These are phyloP conservation scores for Catostylus mosaicus DNA, from an alignment of 30 jellyfish, hydroid and myxozoan species.

Conservation along the genomic window DNA sequence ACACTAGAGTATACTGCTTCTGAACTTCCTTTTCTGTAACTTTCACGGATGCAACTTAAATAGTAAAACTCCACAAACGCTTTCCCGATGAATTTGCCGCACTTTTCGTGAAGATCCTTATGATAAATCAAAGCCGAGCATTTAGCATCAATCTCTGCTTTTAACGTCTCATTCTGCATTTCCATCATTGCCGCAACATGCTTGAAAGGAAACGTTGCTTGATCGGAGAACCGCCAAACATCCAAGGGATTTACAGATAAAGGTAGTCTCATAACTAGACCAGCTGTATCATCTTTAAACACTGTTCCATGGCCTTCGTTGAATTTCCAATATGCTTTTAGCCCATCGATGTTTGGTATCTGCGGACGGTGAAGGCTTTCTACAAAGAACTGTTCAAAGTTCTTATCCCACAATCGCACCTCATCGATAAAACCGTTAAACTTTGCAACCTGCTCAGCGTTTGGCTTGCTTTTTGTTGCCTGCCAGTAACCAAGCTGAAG, in stretches of 20 bases:
- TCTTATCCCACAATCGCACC: slow-evolving; percentile 49
- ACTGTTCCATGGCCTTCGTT: slow-evolving; percentile 58
- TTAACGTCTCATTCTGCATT: slow-evolving; percentile 29
- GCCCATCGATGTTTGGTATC: slow-evolving; percentile 1
- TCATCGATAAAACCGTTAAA: slow-evolving; percentile 62
- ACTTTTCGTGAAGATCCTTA: slow-evolving; percentile 23
- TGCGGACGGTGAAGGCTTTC: slow-evolving; percentile 38
- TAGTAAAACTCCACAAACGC: slow-evolving; percentile 59
- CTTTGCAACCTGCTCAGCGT: slow-evolving; percentile 37
- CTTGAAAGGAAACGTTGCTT: not conserved
- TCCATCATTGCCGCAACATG: not conserved
- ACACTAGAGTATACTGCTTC: slow-evolving; percentile 13
- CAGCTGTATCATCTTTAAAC: slow-evolving; percentile 7
- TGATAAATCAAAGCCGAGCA: slow-evolving; percentile 52
- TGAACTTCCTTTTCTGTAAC: not conserved
- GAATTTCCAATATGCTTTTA: slow-evolving; percentile 47
- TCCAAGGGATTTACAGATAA: slow-evolving; percentile 12
- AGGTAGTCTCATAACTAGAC: slow-evolving; percentile 14
- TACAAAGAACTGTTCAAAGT: slow-evolving; percentile 29
- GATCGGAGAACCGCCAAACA: slow-evolving; percentile 67
- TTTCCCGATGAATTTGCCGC: slow-evolving; percentile 50
- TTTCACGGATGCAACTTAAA: slow-evolving; percentile 38
- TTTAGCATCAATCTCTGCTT: not conserved
- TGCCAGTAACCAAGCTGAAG: slow-evolving; percentile 69
- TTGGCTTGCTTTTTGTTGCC: slow-evolving; percentile 29